Evolutionary conservation across 2,888 invertebrate genomes (phyloP), one percentile per base, ranked within the genome.

Genomic region (Omphaloscelis lunosa): DNA sequence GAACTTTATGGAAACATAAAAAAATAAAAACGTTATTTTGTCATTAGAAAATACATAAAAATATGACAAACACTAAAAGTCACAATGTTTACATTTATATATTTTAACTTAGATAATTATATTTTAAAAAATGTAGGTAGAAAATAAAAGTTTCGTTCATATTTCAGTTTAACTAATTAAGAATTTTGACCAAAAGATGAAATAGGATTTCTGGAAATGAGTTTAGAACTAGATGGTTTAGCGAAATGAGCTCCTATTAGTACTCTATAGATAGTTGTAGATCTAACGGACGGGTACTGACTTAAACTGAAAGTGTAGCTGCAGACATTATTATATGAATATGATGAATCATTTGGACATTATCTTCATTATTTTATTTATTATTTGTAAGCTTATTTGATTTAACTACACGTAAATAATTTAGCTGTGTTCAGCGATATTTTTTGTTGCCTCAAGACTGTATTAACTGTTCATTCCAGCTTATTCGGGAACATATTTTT

Each of bases 201-300:
- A 48, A 34, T 12, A 53, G 3, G 11, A 65, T 27, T 12, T 58
- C 3, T 8, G 9, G 12, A 45, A 61, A 68, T 73, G 34, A 9
- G 17, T 61, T 74, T 20, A 69, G 41, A 71, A 20, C 63, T 73
- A 84, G 56, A 67, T 59, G n/a, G 27, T n/a, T 65, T 65, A 74
- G 78, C 61, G 67, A 85, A 80, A 75, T 69, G 79, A 83, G 59
- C 11, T 77, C 65, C 77, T 85, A 83, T 82, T 41, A 84, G 83
- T 86, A 83, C 48, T 65, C 75, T 84, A 88, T 75, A 85, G 78
- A 82, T 84, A 85, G 76, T 74, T 63, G 74, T 90, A 94, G 92
- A 91, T 83, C 94, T 95, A 95, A 91, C 94, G 95, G 95, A 96
- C 95, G 95, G 95, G 95, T 93, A 89, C 90, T 92, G 94, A 95